Evolutionary conservation across 1,140 invertebrate genomes (phyloP), one percentile per base, ranked within the genome.

Genomic region (Amphibalanus amphitrite): DNA sequence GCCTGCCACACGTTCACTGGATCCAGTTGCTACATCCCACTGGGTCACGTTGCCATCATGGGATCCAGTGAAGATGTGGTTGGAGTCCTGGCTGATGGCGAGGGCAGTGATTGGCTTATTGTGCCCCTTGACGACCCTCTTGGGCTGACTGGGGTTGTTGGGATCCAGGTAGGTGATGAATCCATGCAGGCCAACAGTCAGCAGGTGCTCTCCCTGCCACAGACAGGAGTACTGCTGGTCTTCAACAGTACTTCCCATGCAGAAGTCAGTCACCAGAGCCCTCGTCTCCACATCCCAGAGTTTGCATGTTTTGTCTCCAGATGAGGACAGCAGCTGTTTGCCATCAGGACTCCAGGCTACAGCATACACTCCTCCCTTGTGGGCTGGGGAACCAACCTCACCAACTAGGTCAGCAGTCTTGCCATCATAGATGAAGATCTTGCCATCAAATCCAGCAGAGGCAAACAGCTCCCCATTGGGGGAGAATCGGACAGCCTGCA

Each of bases 41-140:
- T 85, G 85, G 15, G 92, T 94, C 23, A 98, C 88, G 72, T 86
- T 86, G 25, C 94, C 95, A 79, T 97, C 94, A 75, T 94, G 92
- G 76, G 92, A 95, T 8, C 91, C 94, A 0, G 95, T 98, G 78
- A 90, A 98, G 70, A 97, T 87, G 69, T 84, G 87, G 71, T 83
- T 83, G 74, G 87, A 84, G 79, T 95, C 89, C 69, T 87, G 85
- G 76, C 86, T 88, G 17, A 93, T 80, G 0, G 88, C 86, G 76
- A 98, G 82, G n/a, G 93, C 88, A 67, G 95, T 98, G 71, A 99
- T 97, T 13, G 95, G 93, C 80, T 98, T 98, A 79, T 97, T 98
- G 81, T 99, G 97, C 10, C 92, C 97, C 82, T 94, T 95, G 69
- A 98, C 81, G 75, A 97, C 85, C 73, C 89, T 86, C n/a, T 88